phyloP scores from a whole-genome alignment of 2,797 vertebrate genomes.

The Chaetophractus vellerosus region DNA sequence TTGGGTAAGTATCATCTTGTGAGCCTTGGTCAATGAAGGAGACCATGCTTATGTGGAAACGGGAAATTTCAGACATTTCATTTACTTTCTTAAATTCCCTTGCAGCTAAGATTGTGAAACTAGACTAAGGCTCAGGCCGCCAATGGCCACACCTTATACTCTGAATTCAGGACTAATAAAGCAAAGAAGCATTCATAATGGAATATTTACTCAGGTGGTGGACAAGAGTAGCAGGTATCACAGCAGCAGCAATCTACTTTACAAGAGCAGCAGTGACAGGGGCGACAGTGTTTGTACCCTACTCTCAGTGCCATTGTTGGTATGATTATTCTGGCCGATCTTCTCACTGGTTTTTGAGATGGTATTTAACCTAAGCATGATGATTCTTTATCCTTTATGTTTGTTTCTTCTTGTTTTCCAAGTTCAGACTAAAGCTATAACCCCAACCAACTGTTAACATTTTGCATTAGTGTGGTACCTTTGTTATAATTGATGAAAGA shows the following conservation, averaged over 20 bases:
- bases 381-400: neutral
- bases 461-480: too few relatives aligned
- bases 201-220: neutral
- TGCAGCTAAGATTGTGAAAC: neutral
- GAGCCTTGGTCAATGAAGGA: too few relatives aligned
- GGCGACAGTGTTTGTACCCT: neutral
- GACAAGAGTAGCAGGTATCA: neutral
- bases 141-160: too few relatives aligned
- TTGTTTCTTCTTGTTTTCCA: neutral
- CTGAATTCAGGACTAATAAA: neutral
- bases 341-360: neutral
- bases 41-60: too few relatives aligned
- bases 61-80: too few relatives aligned
- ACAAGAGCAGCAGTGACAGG: neutral
- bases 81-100: neutral
- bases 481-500: too few relatives aligned
- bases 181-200: neutral
- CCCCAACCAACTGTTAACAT: too few relatives aligned
- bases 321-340: rapidly evolving
- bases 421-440: neutral
- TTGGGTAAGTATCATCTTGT: too few relatives aligned
- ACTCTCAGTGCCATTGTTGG: too few relatives aligned
- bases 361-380: neutral
- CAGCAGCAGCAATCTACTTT: neutral
- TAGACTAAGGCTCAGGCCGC: too few relatives aligned